Evolutionary conservation across 1,140 invertebrate genomes (phyloP).

Genomic region (Leptonema lineaticorne): DNA sequence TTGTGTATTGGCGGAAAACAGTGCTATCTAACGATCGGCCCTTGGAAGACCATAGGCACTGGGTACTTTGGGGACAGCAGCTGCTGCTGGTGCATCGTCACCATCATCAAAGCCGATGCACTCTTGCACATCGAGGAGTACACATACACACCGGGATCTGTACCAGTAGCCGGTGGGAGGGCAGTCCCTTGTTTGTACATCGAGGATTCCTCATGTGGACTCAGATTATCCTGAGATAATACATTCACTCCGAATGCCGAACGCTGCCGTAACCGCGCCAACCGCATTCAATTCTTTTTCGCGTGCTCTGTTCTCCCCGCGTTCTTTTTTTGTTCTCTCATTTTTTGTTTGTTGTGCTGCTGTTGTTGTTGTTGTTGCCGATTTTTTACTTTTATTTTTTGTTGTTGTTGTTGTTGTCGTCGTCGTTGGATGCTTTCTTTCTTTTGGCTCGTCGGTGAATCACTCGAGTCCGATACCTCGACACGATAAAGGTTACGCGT

Average conservation of each 20-base stretch:
- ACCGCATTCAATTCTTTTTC: not conserved
- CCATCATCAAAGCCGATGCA: too few species aligned
- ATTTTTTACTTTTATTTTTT: too few species aligned
- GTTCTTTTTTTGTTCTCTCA: too few species aligned
- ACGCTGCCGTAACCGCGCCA: not conserved
- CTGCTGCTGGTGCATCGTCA: slow-evolving; percentile 1
- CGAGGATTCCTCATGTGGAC: slow-evolving; percentile 12
- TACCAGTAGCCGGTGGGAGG: not conserved
- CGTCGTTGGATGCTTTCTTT: not conserved
- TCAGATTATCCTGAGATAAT: slow-evolving; percentile 24
- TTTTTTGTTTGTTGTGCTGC: too few species aligned
- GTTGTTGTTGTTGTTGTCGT: not conserved
- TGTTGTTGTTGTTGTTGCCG: too few species aligned
- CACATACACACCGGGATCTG: not conserved
- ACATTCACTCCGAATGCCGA: slow-evolving; percentile 24
- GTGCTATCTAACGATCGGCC: too few species aligned
- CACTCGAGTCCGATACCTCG: slow-evolving; percentile 2
- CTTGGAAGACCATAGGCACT: too few species aligned
- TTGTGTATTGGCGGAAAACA: too few species aligned
- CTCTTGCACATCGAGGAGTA: not conserved
- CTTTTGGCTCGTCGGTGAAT: not conserved
- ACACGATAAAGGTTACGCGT: not conserved
- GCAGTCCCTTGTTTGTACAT: slow-evolving; percentile 10
- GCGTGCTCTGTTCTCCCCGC: too few species aligned
- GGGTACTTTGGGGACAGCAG: too few species aligned